phyloP scores from a whole-genome alignment of 2,113 vertebrate genomes.

The Sialia sialis region DNA sequence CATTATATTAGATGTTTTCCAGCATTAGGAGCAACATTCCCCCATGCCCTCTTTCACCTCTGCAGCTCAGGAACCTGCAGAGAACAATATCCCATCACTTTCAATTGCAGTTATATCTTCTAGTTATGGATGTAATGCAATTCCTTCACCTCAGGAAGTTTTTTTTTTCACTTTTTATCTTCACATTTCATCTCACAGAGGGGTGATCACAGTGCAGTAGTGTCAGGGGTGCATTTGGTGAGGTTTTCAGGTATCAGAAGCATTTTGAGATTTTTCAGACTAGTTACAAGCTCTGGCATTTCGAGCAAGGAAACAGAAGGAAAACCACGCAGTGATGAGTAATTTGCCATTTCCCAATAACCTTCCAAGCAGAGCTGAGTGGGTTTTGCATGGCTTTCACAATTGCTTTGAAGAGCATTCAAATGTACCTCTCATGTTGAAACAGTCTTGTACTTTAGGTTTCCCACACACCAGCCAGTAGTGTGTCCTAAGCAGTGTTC shows the following conservation, averaged over 20 bases:
- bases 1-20: background rate
- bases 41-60: background rate
- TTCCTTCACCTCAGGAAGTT: background rate
- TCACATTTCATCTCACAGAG: background rate
- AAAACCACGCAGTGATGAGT: slow-evolving; percentile 1
- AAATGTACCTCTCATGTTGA: slow-evolving; percentile 7
- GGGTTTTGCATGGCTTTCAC: slow-evolving; percentile 27
- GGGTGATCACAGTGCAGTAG: background rate
- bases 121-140: background rate
- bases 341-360: slow-evolving; percentile 53
- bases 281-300: background rate
- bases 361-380: background rate
- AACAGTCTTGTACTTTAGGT: background rate
- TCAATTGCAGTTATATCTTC: background rate
- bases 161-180: background rate
- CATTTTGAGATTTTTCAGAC: background rate
- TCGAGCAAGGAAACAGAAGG: background rate
- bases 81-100: background rate
- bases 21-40: background rate
- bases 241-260: background rate
- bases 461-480: slow-evolving; percentile 16
- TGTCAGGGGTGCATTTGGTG: background rate
- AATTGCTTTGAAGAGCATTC: slow-evolving; percentile 50
- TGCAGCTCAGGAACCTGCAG: background rate
- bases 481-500: background rate